phyloP scores from a whole-genome alignment of 1,140 invertebrate species.

The Spodoptera frugiperda region DNA sequence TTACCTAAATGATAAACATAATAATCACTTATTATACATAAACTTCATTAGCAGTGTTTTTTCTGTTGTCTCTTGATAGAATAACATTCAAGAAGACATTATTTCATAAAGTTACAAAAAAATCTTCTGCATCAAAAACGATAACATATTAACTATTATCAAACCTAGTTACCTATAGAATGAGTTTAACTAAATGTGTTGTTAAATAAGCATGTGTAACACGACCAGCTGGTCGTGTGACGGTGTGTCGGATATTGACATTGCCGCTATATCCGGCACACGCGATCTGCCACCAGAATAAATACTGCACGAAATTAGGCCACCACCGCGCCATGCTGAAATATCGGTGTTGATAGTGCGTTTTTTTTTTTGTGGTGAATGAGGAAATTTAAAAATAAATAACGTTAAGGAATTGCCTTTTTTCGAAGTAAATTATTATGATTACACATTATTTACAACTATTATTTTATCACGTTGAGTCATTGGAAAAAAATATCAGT shows the following conservation, averaged over 20 bases:
- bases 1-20: no score
- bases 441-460: no score
- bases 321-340: neutral
- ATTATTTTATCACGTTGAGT: neutral
- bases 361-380: neutral
- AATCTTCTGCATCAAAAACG: no score
- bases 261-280: constrained; percentile 40
- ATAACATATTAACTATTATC: neutral
- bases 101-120: no score
- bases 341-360: constrained; percentile 2
- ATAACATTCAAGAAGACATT: no score
- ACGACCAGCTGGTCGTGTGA: constrained; percentile 6
- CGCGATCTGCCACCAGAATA: constrained; percentile 24
- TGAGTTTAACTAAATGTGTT: constrained; percentile 20
- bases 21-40: no score
- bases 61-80: no score
- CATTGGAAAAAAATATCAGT: no score
- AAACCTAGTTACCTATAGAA: neutral
- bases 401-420: neutral
- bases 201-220: neutral
- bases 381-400: no score
- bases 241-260: constrained; percentile 37
- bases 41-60: no score
- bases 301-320: constrained; percentile 37
- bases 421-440: no score